Evolutionary conservation across 1,140 invertebrate species (phyloP).

Genomic region (Oscheius sp.): DNA sequence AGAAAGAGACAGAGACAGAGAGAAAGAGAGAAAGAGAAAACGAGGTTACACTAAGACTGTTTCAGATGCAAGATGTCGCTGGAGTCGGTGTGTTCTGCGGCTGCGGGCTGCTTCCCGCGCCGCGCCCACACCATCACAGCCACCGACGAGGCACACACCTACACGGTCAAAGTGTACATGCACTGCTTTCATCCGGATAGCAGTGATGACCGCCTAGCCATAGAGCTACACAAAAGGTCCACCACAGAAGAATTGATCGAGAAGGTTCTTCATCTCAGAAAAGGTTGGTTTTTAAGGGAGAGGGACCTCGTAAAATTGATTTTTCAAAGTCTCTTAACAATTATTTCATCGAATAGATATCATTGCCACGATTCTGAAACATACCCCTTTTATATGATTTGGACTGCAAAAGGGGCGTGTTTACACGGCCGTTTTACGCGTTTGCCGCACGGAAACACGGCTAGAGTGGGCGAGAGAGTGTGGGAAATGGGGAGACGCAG

Average conservation of each 20-base stretch:
- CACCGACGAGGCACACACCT: conserved; percentile 49
- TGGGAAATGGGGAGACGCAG: no score
- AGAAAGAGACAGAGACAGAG: no score
- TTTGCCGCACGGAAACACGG: no score
- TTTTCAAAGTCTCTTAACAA: not conserved
- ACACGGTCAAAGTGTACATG: conserved; percentile 50
- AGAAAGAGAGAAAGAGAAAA: not conserved
- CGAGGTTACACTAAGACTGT: not conserved
- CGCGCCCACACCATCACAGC: conserved; percentile 50
- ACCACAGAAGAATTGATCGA: conserved; percentile 59
- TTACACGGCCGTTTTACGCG: no score
- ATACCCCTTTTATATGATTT: no score
- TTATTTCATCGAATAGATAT: no score
- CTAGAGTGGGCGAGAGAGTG: no score
- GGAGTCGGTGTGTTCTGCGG: conserved; percentile 35
- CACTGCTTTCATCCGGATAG: conserved; percentile 55
- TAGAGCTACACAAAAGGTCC: conserved; percentile 55
- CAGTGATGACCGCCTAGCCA: conserved; percentile 34
- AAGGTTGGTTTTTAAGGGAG: no score
- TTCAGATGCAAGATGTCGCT: conserved; percentile 31
- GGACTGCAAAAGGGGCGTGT: no score
- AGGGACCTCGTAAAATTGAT: no score
- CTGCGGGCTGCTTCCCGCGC: conserved; percentile 47
- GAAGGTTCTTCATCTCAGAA: conserved; percentile 43
- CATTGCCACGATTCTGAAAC: no score